Conservation (phyloP, 2,888 invertebrate species). For the Caenorhabditis uteleia region DNA sequence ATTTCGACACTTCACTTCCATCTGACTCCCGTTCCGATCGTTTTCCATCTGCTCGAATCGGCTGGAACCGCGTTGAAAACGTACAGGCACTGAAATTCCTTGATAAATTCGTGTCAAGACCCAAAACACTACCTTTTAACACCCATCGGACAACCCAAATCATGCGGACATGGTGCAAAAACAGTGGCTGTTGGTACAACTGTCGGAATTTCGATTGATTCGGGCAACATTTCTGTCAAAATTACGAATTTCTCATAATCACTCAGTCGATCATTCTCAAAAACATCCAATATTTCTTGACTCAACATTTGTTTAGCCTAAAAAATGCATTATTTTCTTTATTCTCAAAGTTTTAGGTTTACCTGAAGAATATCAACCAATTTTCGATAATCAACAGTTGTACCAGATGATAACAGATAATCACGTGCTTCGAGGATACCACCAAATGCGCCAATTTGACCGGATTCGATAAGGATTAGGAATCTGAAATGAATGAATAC, state of each 20-base stretch:
- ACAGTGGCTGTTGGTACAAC: conserved; percentile 61
- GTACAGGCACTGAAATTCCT: conserved; percentile 49
- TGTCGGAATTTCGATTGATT: conserved; percentile 55
- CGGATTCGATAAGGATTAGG: conserved; percentile 63
- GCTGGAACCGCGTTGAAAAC: conserved; percentile 52
- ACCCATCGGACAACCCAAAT: conserved; percentile 78
- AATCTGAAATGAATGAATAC: conserved; percentile 46
- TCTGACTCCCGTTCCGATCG: conserved; percentile 52
- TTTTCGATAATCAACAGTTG: conserved; percentile 36
- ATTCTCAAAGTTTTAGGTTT: neutral
- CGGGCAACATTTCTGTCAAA: conserved; percentile 54
- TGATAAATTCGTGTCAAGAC: neutral
- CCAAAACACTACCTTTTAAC: conserved; percentile 19
- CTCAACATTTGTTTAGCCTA: conserved; percentile 3
- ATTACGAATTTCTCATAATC: conserved; percentile 58
- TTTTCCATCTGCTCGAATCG: conserved; percentile 61
- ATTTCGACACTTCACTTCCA: conserved; percentile 75
- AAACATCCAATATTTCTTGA: conserved; percentile 30
- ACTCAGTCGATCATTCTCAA: conserved; percentile 45
- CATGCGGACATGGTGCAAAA: conserved; percentile 81
- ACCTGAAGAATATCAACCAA: conserved; percentile 22
- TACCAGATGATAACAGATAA: conserved; percentile 77
- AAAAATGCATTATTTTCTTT: conserved; percentile 3
- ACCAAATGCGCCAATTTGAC: conserved; percentile 73
- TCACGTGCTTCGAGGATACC: conserved; percentile 85